Evolutionary conservation across 2,797 vertebrate genomes (phyloP).

Genomic region (Delichon dasypus): DNA sequence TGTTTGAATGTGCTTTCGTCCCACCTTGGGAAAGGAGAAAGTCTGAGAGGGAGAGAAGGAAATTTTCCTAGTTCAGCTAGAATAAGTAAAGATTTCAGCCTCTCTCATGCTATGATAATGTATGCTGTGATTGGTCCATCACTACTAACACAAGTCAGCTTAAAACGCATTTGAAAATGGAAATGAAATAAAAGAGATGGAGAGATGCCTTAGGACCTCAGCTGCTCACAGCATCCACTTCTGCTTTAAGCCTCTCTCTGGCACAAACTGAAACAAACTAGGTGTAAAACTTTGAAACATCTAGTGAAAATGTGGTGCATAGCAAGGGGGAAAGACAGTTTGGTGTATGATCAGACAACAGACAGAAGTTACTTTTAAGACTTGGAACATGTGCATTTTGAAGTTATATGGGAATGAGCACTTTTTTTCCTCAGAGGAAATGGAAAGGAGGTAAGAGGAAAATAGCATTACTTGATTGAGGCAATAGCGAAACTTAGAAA

Average conservation of each 20-base stretch:
- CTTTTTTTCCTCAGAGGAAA: neutral
- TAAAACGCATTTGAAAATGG: neutral
- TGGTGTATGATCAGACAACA: neutral
- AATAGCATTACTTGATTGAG: neutral
- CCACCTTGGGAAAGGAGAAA: neutral
- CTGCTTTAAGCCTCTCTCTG: neutral
- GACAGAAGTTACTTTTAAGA: neutral
- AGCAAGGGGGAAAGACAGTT: neutral
- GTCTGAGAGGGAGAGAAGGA: neutral
- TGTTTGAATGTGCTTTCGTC: neutral
- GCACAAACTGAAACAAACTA: neutral
- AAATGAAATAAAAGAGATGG: neutral
- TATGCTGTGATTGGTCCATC: neutral
- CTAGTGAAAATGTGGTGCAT: neutral
- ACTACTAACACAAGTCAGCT: neutral
- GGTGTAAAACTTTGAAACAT: neutral
- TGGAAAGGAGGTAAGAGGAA: neutral
- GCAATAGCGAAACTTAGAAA: neutral
- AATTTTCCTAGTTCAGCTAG: neutral
- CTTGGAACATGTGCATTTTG: neutral
- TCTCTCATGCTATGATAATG: neutral
- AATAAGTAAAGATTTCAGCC: neutral
- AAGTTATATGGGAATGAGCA: neutral
- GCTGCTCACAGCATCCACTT: neutral
- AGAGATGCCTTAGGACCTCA: neutral